phyloP scores from a whole-genome alignment of 2,888 invertebrate species.

The Noctua janthina region DNA sequence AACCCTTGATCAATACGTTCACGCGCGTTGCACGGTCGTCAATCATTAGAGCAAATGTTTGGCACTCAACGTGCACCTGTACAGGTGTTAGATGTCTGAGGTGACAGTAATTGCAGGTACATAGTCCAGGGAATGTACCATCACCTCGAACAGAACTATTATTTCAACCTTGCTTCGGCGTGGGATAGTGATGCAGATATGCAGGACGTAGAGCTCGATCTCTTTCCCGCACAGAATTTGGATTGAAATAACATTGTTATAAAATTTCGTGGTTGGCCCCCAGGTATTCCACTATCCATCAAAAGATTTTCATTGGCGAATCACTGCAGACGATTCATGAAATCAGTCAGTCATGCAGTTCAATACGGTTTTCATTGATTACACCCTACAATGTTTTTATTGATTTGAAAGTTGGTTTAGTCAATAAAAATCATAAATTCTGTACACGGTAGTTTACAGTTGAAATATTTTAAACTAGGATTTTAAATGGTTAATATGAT shows the following conservation, averaged over 20 bases:
- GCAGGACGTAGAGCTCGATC: not conserved
- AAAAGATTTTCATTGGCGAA: not conserved
- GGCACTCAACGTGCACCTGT: conserved; percentile 54
- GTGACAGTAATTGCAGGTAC: conserved; percentile 54
- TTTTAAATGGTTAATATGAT: too few relatives aligned
- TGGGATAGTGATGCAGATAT: not conserved
- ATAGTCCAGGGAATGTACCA: conserved; percentile 23
- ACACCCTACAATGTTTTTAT: not conserved
- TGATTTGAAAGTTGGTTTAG: not conserved
- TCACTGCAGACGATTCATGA: not conserved
- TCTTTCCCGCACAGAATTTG: not conserved
- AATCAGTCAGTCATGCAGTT: not conserved
- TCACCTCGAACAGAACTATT: not conserved
- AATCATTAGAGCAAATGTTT: conserved; percentile 56
- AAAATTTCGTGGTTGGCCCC: not conserved
- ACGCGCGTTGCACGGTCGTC: conserved; percentile 33
- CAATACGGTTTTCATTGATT: not conserved
- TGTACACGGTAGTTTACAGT: too few relatives aligned
- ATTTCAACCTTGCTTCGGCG: not conserved
- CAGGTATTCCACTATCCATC: conserved; percentile 28
- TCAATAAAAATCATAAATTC: not conserved
- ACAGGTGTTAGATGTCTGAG: conserved; percentile 54
- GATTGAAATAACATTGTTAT: not conserved
- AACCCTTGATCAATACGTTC: conserved; percentile 40
- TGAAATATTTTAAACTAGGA: not conserved